These are phyloP conservation scores for Pterocles orientalis DNA, from an alignment of 2,113 vertebrate species.

Conservation along the genomic window DNA sequence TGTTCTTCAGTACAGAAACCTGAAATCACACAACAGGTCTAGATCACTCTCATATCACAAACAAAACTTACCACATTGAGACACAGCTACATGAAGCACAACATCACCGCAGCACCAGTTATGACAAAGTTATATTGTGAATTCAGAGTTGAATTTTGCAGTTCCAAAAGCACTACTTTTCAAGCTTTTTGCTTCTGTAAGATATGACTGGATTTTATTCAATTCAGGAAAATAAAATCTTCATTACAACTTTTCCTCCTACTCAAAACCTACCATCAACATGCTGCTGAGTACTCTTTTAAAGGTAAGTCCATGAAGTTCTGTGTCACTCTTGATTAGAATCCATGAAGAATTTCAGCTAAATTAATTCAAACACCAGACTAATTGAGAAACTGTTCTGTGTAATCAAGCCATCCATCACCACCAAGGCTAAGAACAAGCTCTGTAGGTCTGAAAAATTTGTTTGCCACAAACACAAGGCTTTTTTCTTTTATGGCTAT, in stretches of 20 bases:
- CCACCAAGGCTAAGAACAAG: background rate
- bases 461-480: background rate
- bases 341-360: background rate
- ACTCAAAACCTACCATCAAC: background rate
- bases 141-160: background rate
- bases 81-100: background rate
- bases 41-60: background rate
- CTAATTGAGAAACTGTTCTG: background rate
- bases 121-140: background rate
- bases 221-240: background rate
- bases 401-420: background rate
- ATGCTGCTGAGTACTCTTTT: background rate
- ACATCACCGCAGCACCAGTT: background rate
- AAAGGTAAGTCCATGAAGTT: background rate
- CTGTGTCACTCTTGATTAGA: background rate
- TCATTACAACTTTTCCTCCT: background rate
- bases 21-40: conserved; percentile 58
- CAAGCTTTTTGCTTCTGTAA: conserved; percentile 8
- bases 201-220: background rate
- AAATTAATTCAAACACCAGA: background rate
- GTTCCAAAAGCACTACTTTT: conserved; percentile 11
- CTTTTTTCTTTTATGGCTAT: background rate
- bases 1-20: conserved; percentile 92
- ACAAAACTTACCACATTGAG: background rate
- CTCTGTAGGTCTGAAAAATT: background rate